Conservation (phyloP, 2,113 vertebrate species). For the Platysteira castanea region DNA sequence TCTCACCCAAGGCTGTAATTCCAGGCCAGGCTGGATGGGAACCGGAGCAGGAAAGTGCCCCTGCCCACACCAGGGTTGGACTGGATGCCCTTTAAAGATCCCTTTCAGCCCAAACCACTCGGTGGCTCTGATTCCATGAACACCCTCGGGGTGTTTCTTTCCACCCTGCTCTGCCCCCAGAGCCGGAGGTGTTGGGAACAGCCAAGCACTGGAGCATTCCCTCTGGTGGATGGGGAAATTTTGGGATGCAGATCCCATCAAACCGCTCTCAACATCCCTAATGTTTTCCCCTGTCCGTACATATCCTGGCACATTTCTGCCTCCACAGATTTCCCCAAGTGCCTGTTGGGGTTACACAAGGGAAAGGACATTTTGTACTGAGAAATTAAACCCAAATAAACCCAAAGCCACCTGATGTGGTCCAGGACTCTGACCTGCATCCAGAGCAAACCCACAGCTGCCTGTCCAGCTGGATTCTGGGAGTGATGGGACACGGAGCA, state of each 20-base stretch:
- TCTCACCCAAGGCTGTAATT: neutral
- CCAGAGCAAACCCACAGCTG: neutral
- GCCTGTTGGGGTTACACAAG: neutral
- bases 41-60: neutral
- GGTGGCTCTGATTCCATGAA: neutral
- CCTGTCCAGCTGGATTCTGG: neutral
- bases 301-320: neutral
- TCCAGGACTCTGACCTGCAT: neutral
- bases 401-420: neutral
- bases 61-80: neutral
- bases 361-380: neutral
- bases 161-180: accelerated
- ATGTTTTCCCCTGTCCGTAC: accelerated
- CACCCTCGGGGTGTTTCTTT: neutral
- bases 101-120: neutral
- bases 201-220: neutral
- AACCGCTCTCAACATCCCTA: neutral
- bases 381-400: neutral
- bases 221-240: neutral
- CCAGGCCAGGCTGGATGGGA: neutral
- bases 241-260: neutral
- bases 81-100: neutral
- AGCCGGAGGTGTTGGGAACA: accelerated
- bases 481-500: accelerated
- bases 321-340: accelerated